phyloP scores from a whole-genome alignment of 1,140 invertebrate species.

The Glomeris maerens region DNA sequence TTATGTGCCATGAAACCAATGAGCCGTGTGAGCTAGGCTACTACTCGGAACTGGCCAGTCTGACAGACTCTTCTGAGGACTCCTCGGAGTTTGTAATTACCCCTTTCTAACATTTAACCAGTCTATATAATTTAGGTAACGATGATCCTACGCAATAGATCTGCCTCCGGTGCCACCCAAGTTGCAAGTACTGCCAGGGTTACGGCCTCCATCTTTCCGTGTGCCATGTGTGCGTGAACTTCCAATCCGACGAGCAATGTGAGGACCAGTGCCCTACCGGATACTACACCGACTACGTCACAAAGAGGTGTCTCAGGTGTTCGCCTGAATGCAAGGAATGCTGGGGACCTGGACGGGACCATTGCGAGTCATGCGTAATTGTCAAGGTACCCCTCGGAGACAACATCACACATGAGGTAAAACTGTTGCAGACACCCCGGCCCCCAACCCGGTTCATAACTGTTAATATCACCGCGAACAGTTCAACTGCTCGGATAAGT shows the following conservation, averaged over 20 bases:
- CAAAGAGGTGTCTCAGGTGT: slow-evolving; percentile 43
- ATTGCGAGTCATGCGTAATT: slow-evolving; percentile 72
- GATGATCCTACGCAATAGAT: slow-evolving; percentile 24
- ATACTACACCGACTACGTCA: slow-evolving; percentile 59
- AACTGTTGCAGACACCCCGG: too few relatives aligned
- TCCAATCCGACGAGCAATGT: slow-evolving; percentile 73
- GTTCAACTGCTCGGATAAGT: slow-evolving; percentile 76
- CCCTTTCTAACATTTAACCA: too few relatives aligned
- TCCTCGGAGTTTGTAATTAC: too few relatives aligned
- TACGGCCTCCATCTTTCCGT: slow-evolving; percentile 61
- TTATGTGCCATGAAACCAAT: slow-evolving; percentile 45
- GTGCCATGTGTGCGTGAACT: slow-evolving; percentile 69
- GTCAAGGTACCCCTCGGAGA: slow-evolving; percentile 60
- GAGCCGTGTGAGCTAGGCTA: slow-evolving; percentile 67
- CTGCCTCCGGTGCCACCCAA: slow-evolving; percentile 75
- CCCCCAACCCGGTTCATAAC: too few relatives aligned
- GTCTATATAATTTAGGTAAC: neutral
- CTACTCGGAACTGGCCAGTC: slow-evolving; percentile 49
- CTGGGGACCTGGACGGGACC: slow-evolving; percentile 52
- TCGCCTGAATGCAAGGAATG: slow-evolving; percentile 69
- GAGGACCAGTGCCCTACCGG: slow-evolving; percentile 76
- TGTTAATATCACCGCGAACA: too few relatives aligned
- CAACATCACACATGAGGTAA: slow-evolving; percentile 23
- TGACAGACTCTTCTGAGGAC: slow-evolving; percentile 52
- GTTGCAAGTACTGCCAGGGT: slow-evolving; percentile 73